A percentile compares a stretch with the other conserved stretches of the same genome.
phyloP scores from a whole-genome alignment of 1,140 invertebrate genomes.

The Proctacanthus coquilletti region DNA sequence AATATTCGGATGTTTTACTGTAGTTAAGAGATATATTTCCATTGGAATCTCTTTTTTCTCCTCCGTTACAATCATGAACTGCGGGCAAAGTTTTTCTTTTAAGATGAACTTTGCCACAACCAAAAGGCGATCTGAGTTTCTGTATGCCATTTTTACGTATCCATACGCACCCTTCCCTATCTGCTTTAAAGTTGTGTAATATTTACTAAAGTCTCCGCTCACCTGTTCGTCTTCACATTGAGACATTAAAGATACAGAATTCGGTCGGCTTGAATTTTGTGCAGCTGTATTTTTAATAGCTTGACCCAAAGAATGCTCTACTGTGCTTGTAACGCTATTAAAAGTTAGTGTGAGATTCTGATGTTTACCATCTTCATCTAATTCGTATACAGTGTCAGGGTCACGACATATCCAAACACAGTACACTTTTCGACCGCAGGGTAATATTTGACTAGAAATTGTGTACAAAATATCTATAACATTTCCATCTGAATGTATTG shows the following conservation, averaged over 20 bases:
- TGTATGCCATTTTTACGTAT: slow-evolving; percentile 50
- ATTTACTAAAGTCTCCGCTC: slow-evolving; percentile 41
- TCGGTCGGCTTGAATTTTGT: slow-evolving; percentile 32
- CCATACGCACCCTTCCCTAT: slow-evolving; percentile 65
- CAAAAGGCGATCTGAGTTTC: slow-evolving; percentile 42
- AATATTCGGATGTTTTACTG: slow-evolving; percentile 54
- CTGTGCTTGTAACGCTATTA: slow-evolving; percentile 31
- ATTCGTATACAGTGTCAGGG: slow-evolving; percentile 28
- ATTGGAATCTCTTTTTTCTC: slow-evolving; percentile 40
- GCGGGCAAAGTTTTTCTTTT: slow-evolving; percentile 51
- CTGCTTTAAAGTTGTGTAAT: slow-evolving; percentile 51
- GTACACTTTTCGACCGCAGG: slow-evolving; percentile 29
- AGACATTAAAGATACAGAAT: slow-evolving; percentile 35
- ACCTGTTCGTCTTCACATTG: slow-evolving; percentile 36
- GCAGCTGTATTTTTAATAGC: slow-evolving; percentile 17
- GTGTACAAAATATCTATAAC: slow-evolving; percentile 17
- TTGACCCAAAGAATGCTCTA: slow-evolving; percentile 28
- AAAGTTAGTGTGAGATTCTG: slow-evolving; percentile 32
- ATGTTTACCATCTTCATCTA: slow-evolving; percentile 18
- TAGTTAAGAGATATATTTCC: slow-evolving; percentile 48
- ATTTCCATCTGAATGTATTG: slow-evolving; percentile 15
- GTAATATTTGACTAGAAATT: slow-evolving; percentile 13
- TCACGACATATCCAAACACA: slow-evolving; percentile 39
- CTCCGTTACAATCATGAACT: slow-evolving; percentile 47
- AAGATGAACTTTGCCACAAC: slow-evolving; percentile 60